These are phyloP conservation scores for Anoplopoma fimbria DNA, from an alignment of 2,113 vertebrate species.

Conservation along the genomic window DNA sequence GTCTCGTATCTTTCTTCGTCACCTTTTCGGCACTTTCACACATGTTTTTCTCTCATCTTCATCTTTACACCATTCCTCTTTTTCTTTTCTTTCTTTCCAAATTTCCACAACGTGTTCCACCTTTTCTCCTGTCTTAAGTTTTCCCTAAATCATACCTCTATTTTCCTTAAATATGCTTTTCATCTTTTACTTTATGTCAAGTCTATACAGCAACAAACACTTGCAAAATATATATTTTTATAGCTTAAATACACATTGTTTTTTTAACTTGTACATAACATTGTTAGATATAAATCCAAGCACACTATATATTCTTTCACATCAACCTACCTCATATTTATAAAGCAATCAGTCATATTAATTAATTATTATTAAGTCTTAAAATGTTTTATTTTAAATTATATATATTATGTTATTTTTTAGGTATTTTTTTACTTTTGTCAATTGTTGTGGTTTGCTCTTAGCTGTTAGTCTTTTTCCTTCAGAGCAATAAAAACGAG, in stretches of 20 bases:
- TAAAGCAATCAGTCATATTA: too few species aligned
- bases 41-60: background rate
- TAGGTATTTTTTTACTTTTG: background rate
- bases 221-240: background rate
- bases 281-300: too few species aligned
- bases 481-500: background rate
- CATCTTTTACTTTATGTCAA: background rate
- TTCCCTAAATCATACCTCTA: background rate
- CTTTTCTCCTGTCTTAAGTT: too few species aligned
- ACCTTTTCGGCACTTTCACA: slow-evolving; percentile 18
- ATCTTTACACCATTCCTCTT: background rate
- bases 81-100: background rate
- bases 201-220: background rate
- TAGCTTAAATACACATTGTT: too few species aligned
- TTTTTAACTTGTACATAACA: too few species aligned
- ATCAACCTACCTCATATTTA: too few species aligned
- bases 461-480: background rate
- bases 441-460: too few species aligned
- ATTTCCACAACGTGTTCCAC: too few species aligned
- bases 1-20: slow-evolving; percentile 23
- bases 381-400: too few species aligned
- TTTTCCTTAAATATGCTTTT: background rate
- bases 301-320: too few species aligned
- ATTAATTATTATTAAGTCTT: too few species aligned
- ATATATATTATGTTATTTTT: too few species aligned